Conservation (phyloP, 2,888 invertebrate genomes). For the Melitaea athalia region DNA sequence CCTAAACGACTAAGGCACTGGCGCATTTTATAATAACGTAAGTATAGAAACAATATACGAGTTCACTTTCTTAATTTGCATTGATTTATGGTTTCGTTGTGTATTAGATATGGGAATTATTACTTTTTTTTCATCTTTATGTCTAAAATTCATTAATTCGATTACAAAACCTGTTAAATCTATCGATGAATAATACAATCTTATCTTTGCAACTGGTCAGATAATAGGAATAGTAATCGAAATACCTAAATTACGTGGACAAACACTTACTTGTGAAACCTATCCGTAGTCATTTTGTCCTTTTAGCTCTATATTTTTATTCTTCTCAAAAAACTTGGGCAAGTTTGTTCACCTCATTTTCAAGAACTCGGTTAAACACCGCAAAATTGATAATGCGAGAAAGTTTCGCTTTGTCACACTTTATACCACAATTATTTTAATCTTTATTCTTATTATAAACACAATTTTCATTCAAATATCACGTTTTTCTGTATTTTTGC, state of each 20-base stretch:
- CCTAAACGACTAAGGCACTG: not conserved
- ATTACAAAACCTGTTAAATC: constrained; percentile 13
- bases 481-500: constrained; percentile 3
- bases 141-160: constrained; percentile 7
- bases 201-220: constrained; percentile 50
- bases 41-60: constrained; percentile 1
- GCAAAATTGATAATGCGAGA: constrained; percentile 69
- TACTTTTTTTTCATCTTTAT: not conserved
- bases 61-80: constrained; percentile 2
- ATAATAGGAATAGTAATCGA: constrained; percentile 36
- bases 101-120: not conserved
- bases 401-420: constrained; percentile 71
- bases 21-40: not conserved
- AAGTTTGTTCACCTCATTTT: constrained; percentile 75
- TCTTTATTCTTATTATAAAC: constrained; percentile 35
- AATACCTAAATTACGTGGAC: constrained; percentile 30
- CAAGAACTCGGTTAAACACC: constrained; percentile 57
- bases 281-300: constrained; percentile 81
- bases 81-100: not conserved
- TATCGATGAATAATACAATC: constrained; percentile 46
- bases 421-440: constrained; percentile 48
- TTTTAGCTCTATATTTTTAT: constrained; percentile 24
- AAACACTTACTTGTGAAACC: constrained; percentile 84
- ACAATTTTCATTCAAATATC: constrained; percentile 15
- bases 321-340: constrained; percentile 37